Base-by-base conservation (phyloP, 2,888 invertebrate species). In the Melanostoma mellinum region DNA sequence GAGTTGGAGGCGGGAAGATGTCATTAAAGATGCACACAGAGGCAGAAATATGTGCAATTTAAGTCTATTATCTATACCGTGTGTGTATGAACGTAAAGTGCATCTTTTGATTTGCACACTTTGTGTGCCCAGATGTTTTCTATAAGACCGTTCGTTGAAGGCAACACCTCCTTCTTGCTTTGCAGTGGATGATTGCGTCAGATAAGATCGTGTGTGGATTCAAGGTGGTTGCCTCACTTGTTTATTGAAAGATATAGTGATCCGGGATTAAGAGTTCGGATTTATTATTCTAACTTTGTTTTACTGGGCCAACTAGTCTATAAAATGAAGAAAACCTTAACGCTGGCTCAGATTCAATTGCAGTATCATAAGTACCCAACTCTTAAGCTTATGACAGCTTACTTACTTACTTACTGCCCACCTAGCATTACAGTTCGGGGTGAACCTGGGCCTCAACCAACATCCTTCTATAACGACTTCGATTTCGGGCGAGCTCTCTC, bases 141-240 rank as follows among this genome's bases (percentile, higher is more conserved):
- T 56, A n/a, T 0, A 0, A 56, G 38, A 20, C 32, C 4, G 33
- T 60, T 32, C n/a, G 35, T 20, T 35, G 8, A 42, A 35, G 20
- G 61, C 36, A 8, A 46, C 6, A 61, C 35, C 5, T 46, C 33
- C 44, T n/a, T 46, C n/a, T 44, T 6, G 4, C 10, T 44, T 35
- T 46, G 3, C 4, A 30, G 33, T 33, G 33, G 8, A 20, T 5
- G 10, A 20, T 61, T 69, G 69, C 50, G 50, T 58, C 50, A 9
- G 38, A 53, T 38, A 42, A 9, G 53, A 63, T 63, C 63, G 63
- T 63, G 63, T 73, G 61, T 63, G 46, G 63, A 38, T 73, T 55
- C 55, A 73, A 55, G 61, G 63, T 44, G 52, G 32, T 72, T 61
- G 35, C 72, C 42, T 42, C 46, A 73, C 38, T 63, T 73, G 63